phyloP scores from a whole-genome alignment of 2,888 invertebrate genomes.

The Elaeidobius kamerunicus region DNA sequence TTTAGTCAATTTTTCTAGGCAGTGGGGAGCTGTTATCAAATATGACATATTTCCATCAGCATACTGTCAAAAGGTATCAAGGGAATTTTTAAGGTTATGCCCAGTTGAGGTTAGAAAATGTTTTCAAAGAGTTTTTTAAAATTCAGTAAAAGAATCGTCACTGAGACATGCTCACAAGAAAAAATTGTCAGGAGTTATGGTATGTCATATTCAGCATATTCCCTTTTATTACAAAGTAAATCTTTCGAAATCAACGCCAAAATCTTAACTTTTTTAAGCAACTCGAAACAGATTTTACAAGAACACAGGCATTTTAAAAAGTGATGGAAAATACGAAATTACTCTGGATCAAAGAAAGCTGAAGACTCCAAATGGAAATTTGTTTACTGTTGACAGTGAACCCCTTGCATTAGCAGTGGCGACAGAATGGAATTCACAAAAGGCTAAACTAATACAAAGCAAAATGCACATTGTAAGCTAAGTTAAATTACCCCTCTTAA shows the following conservation, averaged over 20 bases:
- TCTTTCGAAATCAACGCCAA: no score
- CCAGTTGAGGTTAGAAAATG: background rate
- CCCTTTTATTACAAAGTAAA: background rate
- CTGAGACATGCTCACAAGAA: background rate
- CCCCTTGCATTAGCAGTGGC: constrained; percentile 90
- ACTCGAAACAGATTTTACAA: constrained; percentile 37
- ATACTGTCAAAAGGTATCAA: background rate
- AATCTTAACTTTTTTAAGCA: constrained; percentile 17
- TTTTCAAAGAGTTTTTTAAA: background rate
- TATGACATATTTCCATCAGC: no score
- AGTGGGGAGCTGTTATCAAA: no score
- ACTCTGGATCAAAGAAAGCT: constrained; percentile 84
- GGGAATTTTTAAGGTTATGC: background rate
- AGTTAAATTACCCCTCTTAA: no score
- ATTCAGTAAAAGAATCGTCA: background rate
- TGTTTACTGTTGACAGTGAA: constrained; percentile 77
- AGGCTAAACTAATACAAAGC: constrained; percentile 68
- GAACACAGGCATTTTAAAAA: constrained; percentile 35
- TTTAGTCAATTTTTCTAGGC: no score
- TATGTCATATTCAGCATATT: background rate
- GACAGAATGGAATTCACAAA: constrained; percentile 91
- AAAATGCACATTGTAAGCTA: constrained; percentile 85
- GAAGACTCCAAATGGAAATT: constrained; percentile 83
- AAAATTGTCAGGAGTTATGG: background rate
- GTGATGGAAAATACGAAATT: constrained; percentile 65